Evolutionary conservation across 2,797 vertebrate genomes (phyloP).

Genomic region (Coilia nasus): DNA sequence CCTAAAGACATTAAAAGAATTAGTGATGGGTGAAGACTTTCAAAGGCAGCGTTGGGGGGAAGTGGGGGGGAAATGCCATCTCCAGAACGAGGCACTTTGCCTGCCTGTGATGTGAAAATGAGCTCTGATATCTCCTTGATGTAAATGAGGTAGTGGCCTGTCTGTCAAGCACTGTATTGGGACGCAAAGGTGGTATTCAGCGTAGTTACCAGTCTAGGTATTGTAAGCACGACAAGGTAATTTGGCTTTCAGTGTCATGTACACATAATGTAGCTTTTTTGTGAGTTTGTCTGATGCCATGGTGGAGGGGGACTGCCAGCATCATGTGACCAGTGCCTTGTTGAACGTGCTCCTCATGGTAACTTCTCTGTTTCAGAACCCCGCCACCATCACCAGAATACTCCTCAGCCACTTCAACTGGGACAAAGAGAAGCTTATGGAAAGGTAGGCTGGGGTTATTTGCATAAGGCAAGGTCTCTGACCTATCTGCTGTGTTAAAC

Average conservation of each 20-base stretch:
- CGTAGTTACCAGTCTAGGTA: background rate
- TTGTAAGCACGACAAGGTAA: background rate
- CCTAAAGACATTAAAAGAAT: background rate
- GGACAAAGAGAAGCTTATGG: constrained; percentile 99
- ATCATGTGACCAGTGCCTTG: background rate
- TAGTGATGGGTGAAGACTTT: background rate
- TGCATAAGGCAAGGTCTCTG: background rate
- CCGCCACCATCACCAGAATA: constrained; percentile 98
- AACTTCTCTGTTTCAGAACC: constrained; percentile 79
- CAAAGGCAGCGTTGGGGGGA: background rate
- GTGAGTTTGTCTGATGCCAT: background rate
- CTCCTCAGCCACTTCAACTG: constrained; percentile 99
- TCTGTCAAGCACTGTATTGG: background rate
- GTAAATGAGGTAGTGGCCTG: background rate
- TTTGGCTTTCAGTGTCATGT: background rate
- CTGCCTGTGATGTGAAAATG: background rate
- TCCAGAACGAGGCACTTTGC: background rate
- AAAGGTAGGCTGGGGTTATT: constrained; percentile 81
- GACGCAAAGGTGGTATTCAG: background rate
- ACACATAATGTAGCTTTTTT: background rate
- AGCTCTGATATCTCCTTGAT: background rate
- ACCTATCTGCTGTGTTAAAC: background rate
- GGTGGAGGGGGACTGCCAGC: background rate
- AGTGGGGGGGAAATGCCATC: background rate
- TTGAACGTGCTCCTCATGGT: background rate